Conservation (phyloP, 2,888 invertebrate species). For the Ecdyonurus torrentis region DNA sequence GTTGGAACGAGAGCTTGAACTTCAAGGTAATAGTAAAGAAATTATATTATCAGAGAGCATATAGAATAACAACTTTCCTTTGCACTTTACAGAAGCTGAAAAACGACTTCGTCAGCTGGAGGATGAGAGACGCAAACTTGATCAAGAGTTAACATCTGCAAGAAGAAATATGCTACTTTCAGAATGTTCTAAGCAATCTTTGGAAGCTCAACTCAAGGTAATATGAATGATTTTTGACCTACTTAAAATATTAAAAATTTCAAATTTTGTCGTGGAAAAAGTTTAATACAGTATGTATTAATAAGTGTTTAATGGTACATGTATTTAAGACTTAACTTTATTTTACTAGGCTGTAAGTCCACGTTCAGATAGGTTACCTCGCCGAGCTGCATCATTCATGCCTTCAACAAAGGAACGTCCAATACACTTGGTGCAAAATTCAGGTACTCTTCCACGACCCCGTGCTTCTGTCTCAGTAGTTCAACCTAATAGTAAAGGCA, state of each 20-base stretch:
- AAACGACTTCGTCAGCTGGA: slow-evolving; percentile 49
- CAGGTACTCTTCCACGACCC: not conserved
- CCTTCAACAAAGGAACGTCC: not conserved
- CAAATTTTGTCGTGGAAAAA: too few relatives aligned
- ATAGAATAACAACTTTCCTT: slow-evolving; percentile 1
- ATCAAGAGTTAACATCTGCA: slow-evolving; percentile 49
- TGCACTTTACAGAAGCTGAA: slow-evolving; percentile 43
- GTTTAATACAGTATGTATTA: too few relatives aligned
- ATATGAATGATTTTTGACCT: too few relatives aligned
- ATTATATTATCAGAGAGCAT: not conserved
- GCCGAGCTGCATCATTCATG: not conserved
- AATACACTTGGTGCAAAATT: not conserved
- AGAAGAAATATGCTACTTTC: slow-evolving; percentile 49
- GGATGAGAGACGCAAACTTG: slow-evolving; percentile 47
- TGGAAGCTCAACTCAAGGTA: slow-evolving; percentile 37
- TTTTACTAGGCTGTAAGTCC: not conserved
- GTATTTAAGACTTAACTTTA: not conserved
- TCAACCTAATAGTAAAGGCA: not conserved
- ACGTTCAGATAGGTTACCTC: not conserved
- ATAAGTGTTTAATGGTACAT: too few relatives aligned
- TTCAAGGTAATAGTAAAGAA: slow-evolving; percentile 33
- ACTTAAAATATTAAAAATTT: not conserved
- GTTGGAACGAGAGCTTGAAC: slow-evolving; percentile 49
- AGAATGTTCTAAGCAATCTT: slow-evolving; percentile 40
- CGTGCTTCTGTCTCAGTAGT: not conserved